A percentile compares a stretch with the other conserved stretches of the same genome.
Conservation (phyloP, 2,888 invertebrate species). For the Phasia obesa region DNA sequence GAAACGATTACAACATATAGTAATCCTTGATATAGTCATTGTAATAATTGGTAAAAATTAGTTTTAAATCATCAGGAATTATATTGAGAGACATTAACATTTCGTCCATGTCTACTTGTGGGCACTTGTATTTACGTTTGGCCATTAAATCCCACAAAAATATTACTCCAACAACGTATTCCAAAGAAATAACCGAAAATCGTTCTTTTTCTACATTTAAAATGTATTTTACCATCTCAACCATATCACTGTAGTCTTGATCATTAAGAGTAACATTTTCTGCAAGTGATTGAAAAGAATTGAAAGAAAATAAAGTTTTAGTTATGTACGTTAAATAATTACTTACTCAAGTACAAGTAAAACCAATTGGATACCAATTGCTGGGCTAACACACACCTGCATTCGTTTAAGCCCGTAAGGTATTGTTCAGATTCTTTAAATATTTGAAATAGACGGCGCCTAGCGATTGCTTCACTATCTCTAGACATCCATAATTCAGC, state of each 20-base stretch:
- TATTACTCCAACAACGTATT: conserved; percentile 73
- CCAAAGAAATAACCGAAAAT: conserved; percentile 69
- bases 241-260: conserved; percentile 72
- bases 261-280: conserved; percentile 69
- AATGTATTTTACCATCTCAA: conserved; percentile 70
- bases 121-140: conserved; percentile 71
- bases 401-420: conserved; percentile 73
- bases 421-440: conserved; percentile 68
- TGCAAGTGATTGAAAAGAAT: conserved; percentile 37
- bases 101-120: conserved; percentile 44
- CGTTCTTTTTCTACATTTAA: conserved; percentile 68
- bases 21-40: conserved; percentile 75
- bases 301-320: conserved; percentile 45
- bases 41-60: conserved; percentile 76
- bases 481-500: conserved; percentile 54
- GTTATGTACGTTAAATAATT: conserved; percentile 53
- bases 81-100: conserved; percentile 71
- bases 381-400: conserved; percentile 59
- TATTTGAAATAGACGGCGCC: conserved; percentile 70
- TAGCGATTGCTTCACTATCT: conserved; percentile 2
- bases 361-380: conserved; percentile 48
- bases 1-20: neutral
- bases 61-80: conserved; percentile 71
- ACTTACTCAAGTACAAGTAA: conserved; percentile 59
- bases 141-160: conserved; percentile 77